Evolutionary conservation across 2,888 invertebrate genomes (phyloP), one percentile per base, ranked within the genome.

Genomic region (Clostera curtula): DNA sequence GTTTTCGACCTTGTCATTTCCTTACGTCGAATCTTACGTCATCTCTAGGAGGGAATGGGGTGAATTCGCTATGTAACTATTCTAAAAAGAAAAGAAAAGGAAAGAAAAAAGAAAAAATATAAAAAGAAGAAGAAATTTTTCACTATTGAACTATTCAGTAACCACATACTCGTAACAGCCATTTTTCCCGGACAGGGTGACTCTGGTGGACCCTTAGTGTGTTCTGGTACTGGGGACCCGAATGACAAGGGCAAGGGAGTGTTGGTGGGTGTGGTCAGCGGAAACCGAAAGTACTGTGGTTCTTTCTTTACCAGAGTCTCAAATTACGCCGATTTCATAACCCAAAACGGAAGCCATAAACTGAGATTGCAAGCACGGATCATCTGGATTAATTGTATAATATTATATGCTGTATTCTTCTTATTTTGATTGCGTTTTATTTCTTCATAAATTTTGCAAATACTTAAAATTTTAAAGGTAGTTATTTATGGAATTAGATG

Each of bases 191-290:
- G n/a, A 7, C 36, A 75, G 75, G 74, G 72, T 12, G 75, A 76
- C 37, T 75, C 76, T 0, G 77, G 77, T 2, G 75, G 75, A 0
- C 73, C 73, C 1, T 36, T 76, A 4, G 65, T 75, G 0, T 75
- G 75, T 30, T 3, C 15, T 4, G 19, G 34, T 0, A 65, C 68
- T 1, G 40, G 46, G 0, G 66, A 70, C 17, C 56, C 63, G 0
- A 42, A 48, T 1, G 68, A 68, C 22, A 13, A 3, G 1, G 29
- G 19, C 0, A 37, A 35, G 6, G 68, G 70, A 0, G 25, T 73
- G 0, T 28, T 73, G 3, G 67, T 70, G 1, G 75, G 59, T 2
- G 27, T 58, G 1, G 47, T 42, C 1, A 43, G 52, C 13, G 57
- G 55, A 0, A 19, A 34, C 6, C 19, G 26, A 5, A 3, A 1